A percentile compares a stretch with the other conserved stretches of the same genome.
These are phyloP conservation scores for Arenaria interpres DNA, from an alignment of 2,113 vertebrate species.

Conservation along the genomic window DNA sequence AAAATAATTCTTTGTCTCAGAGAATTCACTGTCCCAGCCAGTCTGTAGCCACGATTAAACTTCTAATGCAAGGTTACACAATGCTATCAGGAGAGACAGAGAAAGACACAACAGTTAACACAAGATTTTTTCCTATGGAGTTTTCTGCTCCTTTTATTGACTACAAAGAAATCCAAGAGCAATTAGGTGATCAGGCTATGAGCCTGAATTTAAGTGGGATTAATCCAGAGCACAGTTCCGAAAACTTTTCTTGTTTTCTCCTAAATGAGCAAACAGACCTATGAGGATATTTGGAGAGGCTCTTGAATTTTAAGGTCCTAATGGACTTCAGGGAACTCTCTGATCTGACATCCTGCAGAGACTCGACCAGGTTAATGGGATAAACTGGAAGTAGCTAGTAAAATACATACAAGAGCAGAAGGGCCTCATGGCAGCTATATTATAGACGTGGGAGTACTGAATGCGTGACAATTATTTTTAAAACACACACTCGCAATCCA, in stretches of 20 bases:
- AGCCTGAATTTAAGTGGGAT: neutral
- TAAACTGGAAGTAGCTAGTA: neutral
- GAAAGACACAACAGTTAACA: fast-evolving
- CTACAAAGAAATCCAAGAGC: neutral
- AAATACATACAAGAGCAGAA: neutral
- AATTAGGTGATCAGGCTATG: fast-evolving
- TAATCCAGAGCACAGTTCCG: neutral
- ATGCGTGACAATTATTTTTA: neutral
- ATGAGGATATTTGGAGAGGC: neutral
- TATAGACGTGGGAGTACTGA: neutral
- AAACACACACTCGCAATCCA: fast-evolving
- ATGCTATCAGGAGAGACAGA: neutral
- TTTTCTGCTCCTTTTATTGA: neutral
- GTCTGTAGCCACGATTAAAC: neutral
- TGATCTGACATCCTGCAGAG: neutral
- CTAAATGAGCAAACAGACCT: fast-evolving
- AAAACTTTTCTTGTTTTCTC: neutral
- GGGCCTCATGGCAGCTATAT: neutral
- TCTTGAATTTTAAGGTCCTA: neutral
- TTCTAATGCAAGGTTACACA: neutral
- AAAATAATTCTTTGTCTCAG: neutral
- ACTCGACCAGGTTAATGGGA: neutral
- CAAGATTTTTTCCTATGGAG: neutral
- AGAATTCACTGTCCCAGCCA: neutral
- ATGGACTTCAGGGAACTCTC: neutral